These are phyloP conservation scores for Kuschelorhynchus macadamiae DNA, from an alignment of 2,888 invertebrate species.

Conservation along the genomic window DNA sequence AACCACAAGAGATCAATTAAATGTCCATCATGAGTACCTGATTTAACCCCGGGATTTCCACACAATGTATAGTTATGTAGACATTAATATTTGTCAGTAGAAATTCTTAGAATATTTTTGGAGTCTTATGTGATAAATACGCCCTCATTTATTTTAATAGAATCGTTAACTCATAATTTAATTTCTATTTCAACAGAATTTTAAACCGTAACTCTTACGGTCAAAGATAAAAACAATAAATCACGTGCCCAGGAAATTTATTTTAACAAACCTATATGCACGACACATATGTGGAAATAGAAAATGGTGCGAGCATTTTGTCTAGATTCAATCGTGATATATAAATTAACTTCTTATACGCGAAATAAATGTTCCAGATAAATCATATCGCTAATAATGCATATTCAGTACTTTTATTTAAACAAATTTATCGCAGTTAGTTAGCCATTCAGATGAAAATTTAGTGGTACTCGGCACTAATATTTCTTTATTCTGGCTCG, in stretches of 20 bases:
- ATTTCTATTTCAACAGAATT: too few species aligned
- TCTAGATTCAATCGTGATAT: conserved; percentile 12
- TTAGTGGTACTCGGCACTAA: conserved; percentile 21
- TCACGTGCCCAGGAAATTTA: not conserved
- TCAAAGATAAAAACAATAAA: not conserved
- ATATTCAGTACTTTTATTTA: conserved; percentile 30
- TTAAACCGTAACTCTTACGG: not conserved
- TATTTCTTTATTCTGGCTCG: conserved; percentile 39
- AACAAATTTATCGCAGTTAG: conserved; percentile 39
- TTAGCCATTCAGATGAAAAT: conserved; percentile 30
- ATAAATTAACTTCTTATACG: conserved; percentile 36
- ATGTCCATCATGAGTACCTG: too few species aligned
- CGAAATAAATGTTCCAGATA: conserved; percentile 31
- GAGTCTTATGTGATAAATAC: too few species aligned
- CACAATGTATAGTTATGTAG: too few species aligned
- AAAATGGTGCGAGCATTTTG: not conserved
- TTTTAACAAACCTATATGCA: not conserved
- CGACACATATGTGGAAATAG: not conserved
- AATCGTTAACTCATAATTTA: too few species aligned
- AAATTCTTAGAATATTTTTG: too few species aligned
- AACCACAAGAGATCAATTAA: too few species aligned
- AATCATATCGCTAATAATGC: conserved; percentile 39
- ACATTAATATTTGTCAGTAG: too few species aligned
- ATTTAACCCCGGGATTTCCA: too few species aligned
- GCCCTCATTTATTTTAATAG: too few species aligned